Conservation (phyloP, 2,113 vertebrate species). For the Sminthopsis crassicaudata region DNA sequence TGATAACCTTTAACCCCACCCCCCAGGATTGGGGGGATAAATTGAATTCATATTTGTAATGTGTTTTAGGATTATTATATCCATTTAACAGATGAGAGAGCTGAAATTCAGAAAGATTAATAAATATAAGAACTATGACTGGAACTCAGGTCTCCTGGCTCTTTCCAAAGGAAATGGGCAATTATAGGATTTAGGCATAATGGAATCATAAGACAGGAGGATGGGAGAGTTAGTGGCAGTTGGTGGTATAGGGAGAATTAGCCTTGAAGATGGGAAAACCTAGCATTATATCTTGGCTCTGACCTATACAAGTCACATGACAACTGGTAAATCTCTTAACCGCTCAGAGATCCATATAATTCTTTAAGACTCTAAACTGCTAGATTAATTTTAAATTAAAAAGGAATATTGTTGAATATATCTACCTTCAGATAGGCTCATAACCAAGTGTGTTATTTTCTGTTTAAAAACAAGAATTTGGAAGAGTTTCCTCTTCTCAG, state of each 20-base stretch:
- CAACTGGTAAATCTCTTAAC: neutral
- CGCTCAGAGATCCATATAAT: neutral
- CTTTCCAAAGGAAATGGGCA: neutral
- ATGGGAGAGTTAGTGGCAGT: neutral
- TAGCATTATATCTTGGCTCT: neutral
- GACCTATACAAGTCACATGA: neutral
- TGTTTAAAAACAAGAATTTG: neutral
- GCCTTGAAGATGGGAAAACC: neutral
- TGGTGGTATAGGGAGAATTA: neutral
- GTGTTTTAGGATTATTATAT: neutral
- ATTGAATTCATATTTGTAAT: neutral
- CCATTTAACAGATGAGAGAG: neutral
- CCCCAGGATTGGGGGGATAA: neutral
- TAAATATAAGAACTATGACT: neutral
- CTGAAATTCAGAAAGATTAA: neutral
- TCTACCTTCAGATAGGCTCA: neutral
- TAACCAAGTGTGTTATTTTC: neutral
- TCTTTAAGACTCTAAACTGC: neutral
- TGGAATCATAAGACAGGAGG: neutral
- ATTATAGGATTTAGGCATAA: neutral
- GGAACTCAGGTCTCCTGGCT: neutral
- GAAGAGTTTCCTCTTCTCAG: neutral
- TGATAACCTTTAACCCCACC: neutral
- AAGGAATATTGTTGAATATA: neutral
- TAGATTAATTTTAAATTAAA: neutral